A percentile compares a stretch with the other conserved stretches of the same genome.
Evolutionary conservation across 35 echinoderm and acorn worm genomes (phyloP).

Genomic region (Acanthaster planci): DNA sequence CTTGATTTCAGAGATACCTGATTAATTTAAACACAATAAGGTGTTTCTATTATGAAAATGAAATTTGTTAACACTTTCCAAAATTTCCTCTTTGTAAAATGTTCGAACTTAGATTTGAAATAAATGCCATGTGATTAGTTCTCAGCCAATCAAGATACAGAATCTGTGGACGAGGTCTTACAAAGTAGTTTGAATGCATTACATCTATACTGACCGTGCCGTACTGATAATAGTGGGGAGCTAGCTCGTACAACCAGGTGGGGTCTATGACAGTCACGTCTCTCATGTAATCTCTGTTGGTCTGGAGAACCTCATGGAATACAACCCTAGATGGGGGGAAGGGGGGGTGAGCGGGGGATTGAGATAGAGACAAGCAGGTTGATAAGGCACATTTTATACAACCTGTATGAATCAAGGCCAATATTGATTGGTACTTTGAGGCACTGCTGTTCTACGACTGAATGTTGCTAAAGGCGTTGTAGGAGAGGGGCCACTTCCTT

Average conservation of each 20-base stretch:
- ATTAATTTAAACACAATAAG: neutral
- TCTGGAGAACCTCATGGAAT: constrained; percentile 86
- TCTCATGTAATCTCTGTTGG: constrained; percentile 96
- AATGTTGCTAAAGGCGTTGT: too few relatives aligned
- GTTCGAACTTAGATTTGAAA: neutral
- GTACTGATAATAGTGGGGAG: constrained; percentile 96
- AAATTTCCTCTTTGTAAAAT: neutral
- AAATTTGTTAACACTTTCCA: too few relatives aligned
- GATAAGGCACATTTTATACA: too few relatives aligned
- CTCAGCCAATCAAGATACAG: too few relatives aligned
- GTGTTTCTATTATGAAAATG: too few relatives aligned
- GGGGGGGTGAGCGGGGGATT: too few relatives aligned
- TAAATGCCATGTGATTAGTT: neutral
- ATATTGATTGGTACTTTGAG: too few relatives aligned
- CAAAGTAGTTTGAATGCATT: neutral
- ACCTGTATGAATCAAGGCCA: too few relatives aligned
- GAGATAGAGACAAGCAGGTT: too few relatives aligned
- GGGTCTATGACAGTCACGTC: constrained; percentile 89
- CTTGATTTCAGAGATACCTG: neutral
- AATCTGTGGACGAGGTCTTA: neutral
- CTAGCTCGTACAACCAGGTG: constrained; percentile 91
- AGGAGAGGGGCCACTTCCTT: too few relatives aligned
- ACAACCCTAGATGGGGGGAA: constrained; percentile 89
- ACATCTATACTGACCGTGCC: constrained; percentile 82
- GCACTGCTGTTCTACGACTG: too few relatives aligned